Evolutionary conservation across 2,797 vertebrate species (phyloP).

Genomic region (Pagetopsis macropterus): DNA sequence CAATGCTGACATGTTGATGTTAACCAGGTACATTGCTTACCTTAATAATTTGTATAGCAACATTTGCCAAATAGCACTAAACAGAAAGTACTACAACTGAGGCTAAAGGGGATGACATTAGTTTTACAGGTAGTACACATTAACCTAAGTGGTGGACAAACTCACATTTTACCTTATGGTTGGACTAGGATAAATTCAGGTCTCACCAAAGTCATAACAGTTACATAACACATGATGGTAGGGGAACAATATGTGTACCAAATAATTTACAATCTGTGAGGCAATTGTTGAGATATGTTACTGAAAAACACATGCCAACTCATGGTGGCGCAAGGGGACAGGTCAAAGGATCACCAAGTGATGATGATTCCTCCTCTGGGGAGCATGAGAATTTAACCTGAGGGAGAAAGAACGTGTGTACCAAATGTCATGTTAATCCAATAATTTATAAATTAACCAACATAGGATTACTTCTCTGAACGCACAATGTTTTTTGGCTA

Average conservation of each 20-base stretch:
- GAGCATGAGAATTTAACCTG: no score
- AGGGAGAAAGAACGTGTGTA: neutral
- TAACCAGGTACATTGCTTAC: neutral
- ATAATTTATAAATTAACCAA: neutral
- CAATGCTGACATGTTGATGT: neutral
- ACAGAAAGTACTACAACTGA: neutral
- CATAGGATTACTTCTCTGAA: neutral
- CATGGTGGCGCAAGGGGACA: neutral
- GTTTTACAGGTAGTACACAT: neutral
- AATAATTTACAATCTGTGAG: neutral
- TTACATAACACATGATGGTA: no score
- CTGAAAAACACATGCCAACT: neutral
- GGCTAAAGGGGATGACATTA: neutral
- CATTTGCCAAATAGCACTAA: neutral
- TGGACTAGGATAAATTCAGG: neutral
- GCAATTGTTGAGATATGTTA: neutral
- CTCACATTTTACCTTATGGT: neutral
- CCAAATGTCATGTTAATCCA: neutral
- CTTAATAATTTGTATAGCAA: neutral
- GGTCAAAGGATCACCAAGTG: neutral
- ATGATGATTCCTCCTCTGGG: conserved; percentile 2
- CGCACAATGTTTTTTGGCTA: neutral
- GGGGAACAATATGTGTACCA: neutral
- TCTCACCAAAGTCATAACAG: no score
- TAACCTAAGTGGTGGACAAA: neutral